These are phyloP conservation scores for Emmelina monodactyla DNA, from an alignment of 2,888 invertebrate genomes.

Conservation along the genomic window DNA sequence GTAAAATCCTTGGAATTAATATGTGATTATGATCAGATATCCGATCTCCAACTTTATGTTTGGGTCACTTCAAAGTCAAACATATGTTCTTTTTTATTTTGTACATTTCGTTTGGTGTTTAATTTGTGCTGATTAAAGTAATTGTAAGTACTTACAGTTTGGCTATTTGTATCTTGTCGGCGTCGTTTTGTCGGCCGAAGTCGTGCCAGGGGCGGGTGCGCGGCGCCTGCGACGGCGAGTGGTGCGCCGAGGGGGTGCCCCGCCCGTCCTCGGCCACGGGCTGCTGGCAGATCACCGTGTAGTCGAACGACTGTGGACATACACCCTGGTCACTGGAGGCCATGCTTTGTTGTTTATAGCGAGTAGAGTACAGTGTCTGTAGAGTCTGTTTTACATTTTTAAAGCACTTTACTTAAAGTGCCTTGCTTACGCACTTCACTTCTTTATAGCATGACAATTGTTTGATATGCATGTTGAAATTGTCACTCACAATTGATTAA, in stretches of 20 bases:
- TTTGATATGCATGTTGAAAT: background rate
- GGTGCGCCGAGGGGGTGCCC: constrained; percentile 69
- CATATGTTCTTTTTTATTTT: no score
- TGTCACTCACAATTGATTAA: no score
- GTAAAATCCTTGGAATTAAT: no score
- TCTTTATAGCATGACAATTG: background rate
- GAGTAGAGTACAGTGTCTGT: background rate
- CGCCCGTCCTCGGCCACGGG: constrained; percentile 67
- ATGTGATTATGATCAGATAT: no score
- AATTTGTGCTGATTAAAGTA: no score
- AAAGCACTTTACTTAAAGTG: background rate
- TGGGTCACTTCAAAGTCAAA: no score
- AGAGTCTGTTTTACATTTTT: no score
- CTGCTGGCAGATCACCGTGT: constrained; percentile 86
- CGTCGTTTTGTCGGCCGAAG: constrained; percentile 92
- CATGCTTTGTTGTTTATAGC: no score
- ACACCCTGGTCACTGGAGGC: constrained; percentile 1
- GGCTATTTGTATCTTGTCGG: constrained; percentile 96
- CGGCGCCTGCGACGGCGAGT: constrained; percentile 67
- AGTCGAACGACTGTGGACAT: constrained; percentile 83
- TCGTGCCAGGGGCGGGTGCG: constrained; percentile 92
- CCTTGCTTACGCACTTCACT: background rate
- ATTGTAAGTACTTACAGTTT: constrained; percentile 90
- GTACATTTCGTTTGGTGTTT: no score
- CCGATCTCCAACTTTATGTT: no score